Percentiles rank a stretch among this genome's conserved stretches.
phyloP scores from a whole-genome alignment of 92 coral and sea anemone species.

The Porites divaricata region DNA sequence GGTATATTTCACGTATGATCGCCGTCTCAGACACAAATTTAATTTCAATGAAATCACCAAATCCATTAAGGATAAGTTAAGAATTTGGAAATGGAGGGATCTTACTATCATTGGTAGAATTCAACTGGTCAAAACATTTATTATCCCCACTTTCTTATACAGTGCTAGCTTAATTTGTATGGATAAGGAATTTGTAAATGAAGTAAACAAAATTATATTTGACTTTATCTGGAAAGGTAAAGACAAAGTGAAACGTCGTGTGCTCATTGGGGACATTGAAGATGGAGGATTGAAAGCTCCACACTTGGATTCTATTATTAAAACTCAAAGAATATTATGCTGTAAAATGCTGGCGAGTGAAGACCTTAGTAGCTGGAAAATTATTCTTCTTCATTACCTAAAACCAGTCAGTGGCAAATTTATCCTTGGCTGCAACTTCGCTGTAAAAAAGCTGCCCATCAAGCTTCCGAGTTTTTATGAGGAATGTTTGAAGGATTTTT shows the following conservation, averaged over 20 bases:
- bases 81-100: conserved; percentile 33
- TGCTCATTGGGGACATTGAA: conserved; percentile 9
- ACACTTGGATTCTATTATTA: too few species aligned
- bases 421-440: too few species aligned
- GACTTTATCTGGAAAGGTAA: conserved; percentile 29
- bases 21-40: neutral
- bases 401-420: too few species aligned
- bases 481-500: too few species aligned
- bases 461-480: too few species aligned
- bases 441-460: too few species aligned
- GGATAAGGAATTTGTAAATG: conserved; percentile 13
- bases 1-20: conserved; percentile 27
- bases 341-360: too few species aligned
- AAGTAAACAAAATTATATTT: conserved; percentile 13
- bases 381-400: too few species aligned
- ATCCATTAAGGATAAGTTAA: conserved; percentile 15
- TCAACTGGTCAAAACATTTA: conserved; percentile 28
- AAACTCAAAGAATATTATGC: too few species aligned
- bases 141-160: conserved; percentile 20
- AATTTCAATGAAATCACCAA: neutral
- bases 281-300: conserved; percentile 23
- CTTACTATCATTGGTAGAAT: conserved; percentile 30
- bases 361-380: too few species aligned
- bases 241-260: conserved; percentile 17
- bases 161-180: conserved; percentile 14